These are phyloP conservation scores for Buteo buteo DNA, from an alignment of 2,113 vertebrate species.

Conservation along the genomic window DNA sequence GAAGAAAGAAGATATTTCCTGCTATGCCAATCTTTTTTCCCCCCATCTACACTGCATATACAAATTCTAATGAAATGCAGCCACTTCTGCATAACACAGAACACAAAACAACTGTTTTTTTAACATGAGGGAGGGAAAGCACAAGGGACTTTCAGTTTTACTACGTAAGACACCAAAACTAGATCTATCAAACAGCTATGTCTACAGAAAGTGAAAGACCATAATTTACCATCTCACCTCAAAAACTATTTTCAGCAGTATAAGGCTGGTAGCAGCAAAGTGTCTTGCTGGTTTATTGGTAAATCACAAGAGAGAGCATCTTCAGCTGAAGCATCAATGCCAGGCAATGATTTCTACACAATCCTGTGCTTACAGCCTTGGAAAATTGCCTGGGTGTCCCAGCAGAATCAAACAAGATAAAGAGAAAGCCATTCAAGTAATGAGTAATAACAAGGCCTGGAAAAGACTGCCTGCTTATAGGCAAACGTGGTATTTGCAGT, in stretches of 20 bases:
- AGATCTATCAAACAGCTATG: not conserved
- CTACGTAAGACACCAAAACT: not conserved
- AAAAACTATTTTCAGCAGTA: not conserved
- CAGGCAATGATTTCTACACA: not conserved
- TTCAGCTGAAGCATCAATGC: not conserved
- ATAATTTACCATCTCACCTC: not conserved
- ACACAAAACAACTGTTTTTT: not conserved
- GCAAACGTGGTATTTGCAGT: not conserved
- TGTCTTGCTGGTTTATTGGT: not conserved
- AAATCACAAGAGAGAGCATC: not conserved
- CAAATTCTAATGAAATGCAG: not conserved
- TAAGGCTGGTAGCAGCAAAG: not conserved
- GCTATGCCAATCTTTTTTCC: not conserved
- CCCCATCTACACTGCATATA: too few species aligned
- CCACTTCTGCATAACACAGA: not conserved
- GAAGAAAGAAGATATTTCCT: not conserved
- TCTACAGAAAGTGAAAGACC: not conserved
- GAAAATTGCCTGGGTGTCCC: constrained; percentile 8
- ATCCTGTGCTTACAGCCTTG: not conserved
- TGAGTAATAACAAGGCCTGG: not conserved
- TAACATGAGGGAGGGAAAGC: not conserved
- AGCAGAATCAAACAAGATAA: not conserved
- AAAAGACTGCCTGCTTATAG: not conserved
- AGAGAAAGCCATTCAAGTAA: not conserved
- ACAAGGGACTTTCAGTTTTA: not conserved